phyloP scores from a whole-genome alignment of 1,140 invertebrate genomes.

The Trypoxylus dichotomus region DNA sequence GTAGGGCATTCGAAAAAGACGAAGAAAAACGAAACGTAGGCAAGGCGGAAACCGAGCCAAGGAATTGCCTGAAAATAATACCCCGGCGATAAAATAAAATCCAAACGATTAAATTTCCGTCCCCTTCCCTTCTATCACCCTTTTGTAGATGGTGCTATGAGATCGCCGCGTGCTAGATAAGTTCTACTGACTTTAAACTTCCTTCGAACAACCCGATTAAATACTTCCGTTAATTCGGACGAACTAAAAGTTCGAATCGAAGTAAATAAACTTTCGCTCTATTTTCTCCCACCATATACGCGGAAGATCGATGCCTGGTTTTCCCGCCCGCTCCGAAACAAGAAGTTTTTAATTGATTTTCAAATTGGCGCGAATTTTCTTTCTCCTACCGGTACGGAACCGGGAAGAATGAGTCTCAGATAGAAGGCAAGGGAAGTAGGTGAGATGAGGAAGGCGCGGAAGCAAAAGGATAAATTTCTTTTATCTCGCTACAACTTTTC shows the following conservation, averaged over 20 bases:
- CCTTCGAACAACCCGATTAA: background rate
- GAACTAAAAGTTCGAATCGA: background rate
- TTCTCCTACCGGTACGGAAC: background rate
- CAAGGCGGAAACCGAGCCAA: background rate
- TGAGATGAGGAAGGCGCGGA: background rate
- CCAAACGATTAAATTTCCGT: background rate
- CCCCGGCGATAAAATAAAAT: background rate
- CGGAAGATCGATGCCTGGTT: background rate
- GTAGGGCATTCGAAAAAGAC: background rate
- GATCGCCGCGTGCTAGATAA: background rate
- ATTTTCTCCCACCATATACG: background rate
- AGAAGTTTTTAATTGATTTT: slow-evolving; percentile 8
- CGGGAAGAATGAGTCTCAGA: too few relatives aligned
- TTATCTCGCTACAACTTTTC: background rate
- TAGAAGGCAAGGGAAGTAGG: background rate
- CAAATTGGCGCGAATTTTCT: background rate
- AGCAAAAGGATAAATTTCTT: background rate
- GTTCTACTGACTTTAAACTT: background rate
- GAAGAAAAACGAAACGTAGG: too few relatives aligned
- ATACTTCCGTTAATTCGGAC: background rate
- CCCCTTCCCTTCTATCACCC: background rate
- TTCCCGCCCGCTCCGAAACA: background rate
- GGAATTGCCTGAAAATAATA: background rate
- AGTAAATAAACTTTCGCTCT: background rate
- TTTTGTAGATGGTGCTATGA: background rate